These are phyloP conservation scores for Trichopoda pennipes DNA, from an alignment of 2,888 invertebrate genomes.

Conservation along the genomic window DNA sequence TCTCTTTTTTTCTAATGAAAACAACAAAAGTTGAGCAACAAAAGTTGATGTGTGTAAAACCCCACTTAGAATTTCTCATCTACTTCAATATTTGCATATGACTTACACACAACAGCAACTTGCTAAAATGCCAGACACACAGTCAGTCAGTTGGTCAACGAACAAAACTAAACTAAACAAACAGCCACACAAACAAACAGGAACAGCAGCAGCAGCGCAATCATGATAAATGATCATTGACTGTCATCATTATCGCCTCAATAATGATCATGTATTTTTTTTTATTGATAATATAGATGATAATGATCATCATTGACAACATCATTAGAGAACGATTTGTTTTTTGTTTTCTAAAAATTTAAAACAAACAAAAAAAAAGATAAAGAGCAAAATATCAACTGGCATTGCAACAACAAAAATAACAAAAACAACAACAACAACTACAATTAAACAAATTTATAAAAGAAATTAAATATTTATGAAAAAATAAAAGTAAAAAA, in stretches of 20 bases:
- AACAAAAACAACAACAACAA: conserved; percentile 1
- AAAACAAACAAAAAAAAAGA: conserved; percentile 29
- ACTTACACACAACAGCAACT: too few species aligned
- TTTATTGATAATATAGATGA: conserved; percentile 36
- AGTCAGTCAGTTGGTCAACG: conserved; percentile 3
- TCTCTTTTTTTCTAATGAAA: too few species aligned
- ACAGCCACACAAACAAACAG: background rate
- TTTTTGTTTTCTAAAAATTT: conserved; percentile 32
- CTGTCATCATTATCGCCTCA: conserved; percentile 17
- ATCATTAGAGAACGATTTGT: conserved; percentile 28
- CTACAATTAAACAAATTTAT: conserved; percentile 16
- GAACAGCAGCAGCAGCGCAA: conserved; percentile 14
- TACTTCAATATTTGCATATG: too few species aligned
- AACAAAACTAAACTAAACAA: background rate
- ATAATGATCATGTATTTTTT: conserved; percentile 24
- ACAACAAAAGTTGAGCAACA: too few species aligned
- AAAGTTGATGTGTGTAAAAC: too few species aligned
- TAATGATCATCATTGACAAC: conserved; percentile 37
- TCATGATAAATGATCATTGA: conserved; percentile 39
- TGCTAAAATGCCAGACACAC: conserved; percentile 6
- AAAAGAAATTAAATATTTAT: conserved; percentile 38
- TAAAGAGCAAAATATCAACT: conserved; percentile 40
- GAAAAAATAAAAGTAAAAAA: background rate
- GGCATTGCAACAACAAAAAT: conserved; percentile 21
- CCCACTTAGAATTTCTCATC: too few species aligned